A percentile compares a stretch with the other conserved stretches of the same genome.
Evolutionary conservation across 2,797 vertebrate genomes (phyloP).

Genomic region (Protonibea diacanthus): DNA sequence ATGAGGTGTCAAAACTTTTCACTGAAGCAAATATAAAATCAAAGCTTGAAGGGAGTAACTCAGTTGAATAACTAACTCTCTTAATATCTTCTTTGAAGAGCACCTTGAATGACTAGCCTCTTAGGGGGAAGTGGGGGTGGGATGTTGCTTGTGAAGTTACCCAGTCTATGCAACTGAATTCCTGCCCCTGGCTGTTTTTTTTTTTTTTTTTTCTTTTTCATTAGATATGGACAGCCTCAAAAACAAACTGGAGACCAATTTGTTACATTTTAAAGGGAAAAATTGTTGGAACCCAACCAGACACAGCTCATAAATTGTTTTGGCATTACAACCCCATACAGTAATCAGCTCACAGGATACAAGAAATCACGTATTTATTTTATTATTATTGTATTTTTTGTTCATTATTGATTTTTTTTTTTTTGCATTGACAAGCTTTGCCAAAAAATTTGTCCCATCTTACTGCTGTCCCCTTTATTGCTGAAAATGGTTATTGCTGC

Average conservation of each 20-base stretch:
- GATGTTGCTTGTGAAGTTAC: not conserved
- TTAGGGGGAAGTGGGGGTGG: not conserved
- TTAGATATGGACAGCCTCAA: conserved; percentile 43
- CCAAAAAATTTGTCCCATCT: not conserved
- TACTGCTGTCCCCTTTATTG: not conserved
- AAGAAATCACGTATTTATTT: conserved; percentile 6
- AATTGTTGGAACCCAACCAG: conserved; percentile 40
- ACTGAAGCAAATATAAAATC: conserved; percentile 30
- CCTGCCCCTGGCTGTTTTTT: conserved; percentile 63
- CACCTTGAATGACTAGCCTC: not conserved
- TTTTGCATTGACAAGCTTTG: not conserved
- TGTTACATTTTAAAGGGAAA: conserved; percentile 59
- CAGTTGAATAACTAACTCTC: not conserved
- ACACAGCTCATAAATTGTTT: conserved; percentile 6
- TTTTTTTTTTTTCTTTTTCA: conserved; percentile 43
- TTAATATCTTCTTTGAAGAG: conserved; percentile 17
- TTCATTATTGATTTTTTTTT: too few species aligned
- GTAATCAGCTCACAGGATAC: conserved; percentile 7
- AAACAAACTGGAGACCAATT: conserved; percentile 58
- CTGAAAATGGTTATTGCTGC: conserved; percentile 4
- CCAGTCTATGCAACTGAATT: conserved; percentile 29
- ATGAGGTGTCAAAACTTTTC: conserved; percentile 13
- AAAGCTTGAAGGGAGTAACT: conserved; percentile 18
- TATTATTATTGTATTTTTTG: too few species aligned
- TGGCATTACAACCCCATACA: conserved; percentile 5